A percentile compares a stretch with the other conserved stretches of the same genome.
Conservation (phyloP, 2,888 invertebrate species). For the Agriotes lineatus region DNA sequence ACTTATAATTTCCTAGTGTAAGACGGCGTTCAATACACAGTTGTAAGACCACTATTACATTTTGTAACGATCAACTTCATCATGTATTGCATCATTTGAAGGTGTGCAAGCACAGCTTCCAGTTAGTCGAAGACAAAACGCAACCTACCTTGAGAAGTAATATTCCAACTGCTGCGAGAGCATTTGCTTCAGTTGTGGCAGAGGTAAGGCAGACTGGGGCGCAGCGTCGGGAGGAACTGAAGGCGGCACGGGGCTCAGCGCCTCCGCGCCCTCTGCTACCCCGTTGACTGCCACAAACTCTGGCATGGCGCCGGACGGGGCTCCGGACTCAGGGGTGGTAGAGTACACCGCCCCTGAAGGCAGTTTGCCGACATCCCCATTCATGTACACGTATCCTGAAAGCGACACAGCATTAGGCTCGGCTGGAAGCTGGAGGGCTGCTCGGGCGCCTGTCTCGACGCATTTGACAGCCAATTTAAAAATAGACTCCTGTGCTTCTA, state of each 20-base stretch:
- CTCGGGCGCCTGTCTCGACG: background rate
- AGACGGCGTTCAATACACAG: too few relatives aligned
- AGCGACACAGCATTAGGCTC: constrained; percentile 46
- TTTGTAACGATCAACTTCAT: too few relatives aligned
- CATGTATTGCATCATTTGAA: too few relatives aligned
- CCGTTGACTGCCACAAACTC: constrained; percentile 62
- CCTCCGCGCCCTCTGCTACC: constrained; percentile 65
- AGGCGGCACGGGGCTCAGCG: constrained; percentile 65
- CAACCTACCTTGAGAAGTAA: constrained; percentile 86
- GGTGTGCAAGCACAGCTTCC: too few relatives aligned
- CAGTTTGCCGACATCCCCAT: constrained; percentile 85
- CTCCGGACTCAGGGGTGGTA: constrained; percentile 76
- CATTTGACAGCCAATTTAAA: constrained; percentile 36
- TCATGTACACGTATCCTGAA: constrained; percentile 83
- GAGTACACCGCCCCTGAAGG: constrained; percentile 78
- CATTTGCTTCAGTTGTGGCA: constrained; percentile 82
- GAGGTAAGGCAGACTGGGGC: constrained; percentile 70
- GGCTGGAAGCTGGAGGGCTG: background rate
- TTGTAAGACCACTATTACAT: too few relatives aligned
- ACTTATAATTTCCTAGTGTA: too few relatives aligned
- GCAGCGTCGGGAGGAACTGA: constrained; percentile 67
- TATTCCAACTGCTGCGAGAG: constrained; percentile 88
- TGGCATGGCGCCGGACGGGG: constrained; percentile 57
- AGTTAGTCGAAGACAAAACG: too few relatives aligned
- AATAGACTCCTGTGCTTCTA: constrained; percentile 36